Evolutionary conservation across 2,797 vertebrate species (phyloP).

Genomic region (Falco rusticolus): DNA sequence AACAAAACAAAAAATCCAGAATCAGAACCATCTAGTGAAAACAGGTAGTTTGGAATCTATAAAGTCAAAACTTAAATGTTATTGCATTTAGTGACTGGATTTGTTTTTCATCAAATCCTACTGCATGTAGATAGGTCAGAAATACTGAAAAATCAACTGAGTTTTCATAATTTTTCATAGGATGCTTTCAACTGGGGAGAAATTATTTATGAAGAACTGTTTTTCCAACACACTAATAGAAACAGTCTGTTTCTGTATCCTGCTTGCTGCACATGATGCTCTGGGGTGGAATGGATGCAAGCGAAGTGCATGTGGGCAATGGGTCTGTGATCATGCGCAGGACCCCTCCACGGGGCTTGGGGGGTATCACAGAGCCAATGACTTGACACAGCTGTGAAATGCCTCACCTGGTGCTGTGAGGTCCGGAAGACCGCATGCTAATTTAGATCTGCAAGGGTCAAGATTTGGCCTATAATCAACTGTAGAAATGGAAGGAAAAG

Average conservation of each 20-base stretch:
- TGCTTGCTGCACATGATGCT: not conserved
- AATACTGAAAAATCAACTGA: not conserved
- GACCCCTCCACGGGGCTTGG: not conserved
- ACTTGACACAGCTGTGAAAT: not conserved
- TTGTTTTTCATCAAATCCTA: not conserved
- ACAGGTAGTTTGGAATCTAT: not conserved
- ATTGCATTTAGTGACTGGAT: not conserved
- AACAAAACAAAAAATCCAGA: not conserved
- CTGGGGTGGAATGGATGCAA: not conserved
- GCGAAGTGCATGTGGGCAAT: not conserved
- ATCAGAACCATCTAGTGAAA: not conserved
- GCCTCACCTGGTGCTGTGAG: not conserved
- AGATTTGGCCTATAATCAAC: no score
- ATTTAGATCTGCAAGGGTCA: not conserved
- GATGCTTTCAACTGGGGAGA: not conserved
- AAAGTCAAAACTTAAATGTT: not conserved
- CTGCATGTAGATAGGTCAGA: not conserved
- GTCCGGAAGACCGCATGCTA: not conserved
- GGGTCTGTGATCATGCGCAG: not conserved
- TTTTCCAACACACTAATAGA: not conserved
- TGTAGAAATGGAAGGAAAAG: not conserved
- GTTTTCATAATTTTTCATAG: not conserved
- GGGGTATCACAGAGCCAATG: not conserved
- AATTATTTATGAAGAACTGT: not conserved
- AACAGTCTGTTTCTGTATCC: not conserved